Percentiles rank a stretch among this genome's conserved stretches.
Evolutionary conservation across 2,797 vertebrate genomes (phyloP).

Genomic region (Falco columbarius): DNA sequence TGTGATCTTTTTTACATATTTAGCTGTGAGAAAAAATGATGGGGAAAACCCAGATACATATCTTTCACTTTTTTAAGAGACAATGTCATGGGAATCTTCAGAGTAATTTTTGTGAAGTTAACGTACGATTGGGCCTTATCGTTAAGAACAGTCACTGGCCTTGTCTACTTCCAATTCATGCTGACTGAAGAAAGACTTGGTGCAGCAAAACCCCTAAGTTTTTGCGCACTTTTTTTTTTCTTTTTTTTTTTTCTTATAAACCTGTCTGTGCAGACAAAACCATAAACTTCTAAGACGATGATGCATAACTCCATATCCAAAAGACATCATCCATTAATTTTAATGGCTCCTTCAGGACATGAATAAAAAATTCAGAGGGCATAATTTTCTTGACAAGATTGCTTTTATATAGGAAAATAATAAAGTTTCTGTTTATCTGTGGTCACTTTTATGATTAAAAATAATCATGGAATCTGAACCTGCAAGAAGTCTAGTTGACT

Average conservation of each 20-base stretch:
- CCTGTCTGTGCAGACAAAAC: background rate
- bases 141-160: background rate
- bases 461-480: background rate
- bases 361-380: background rate
- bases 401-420: background rate
- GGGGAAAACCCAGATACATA: accelerated
- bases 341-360: background rate
- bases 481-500: background rate
- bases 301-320: background rate
- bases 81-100: accelerated
- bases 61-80: background rate
- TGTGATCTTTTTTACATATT: background rate
- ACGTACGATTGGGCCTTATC: background rate
- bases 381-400: background rate
- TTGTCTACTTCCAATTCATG: background rate
- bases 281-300: background rate
- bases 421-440: background rate
- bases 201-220: background rate
- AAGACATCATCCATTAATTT: background rate
- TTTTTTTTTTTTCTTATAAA: background rate
- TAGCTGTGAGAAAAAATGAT: background rate
- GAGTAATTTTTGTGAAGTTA: background rate
- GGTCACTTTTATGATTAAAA: background rate
- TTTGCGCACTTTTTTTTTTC: background rate
- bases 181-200: background rate